Evolutionary conservation across 2,888 invertebrate species (phyloP).

Genomic region (Caenorhabditis imperialis): DNA sequence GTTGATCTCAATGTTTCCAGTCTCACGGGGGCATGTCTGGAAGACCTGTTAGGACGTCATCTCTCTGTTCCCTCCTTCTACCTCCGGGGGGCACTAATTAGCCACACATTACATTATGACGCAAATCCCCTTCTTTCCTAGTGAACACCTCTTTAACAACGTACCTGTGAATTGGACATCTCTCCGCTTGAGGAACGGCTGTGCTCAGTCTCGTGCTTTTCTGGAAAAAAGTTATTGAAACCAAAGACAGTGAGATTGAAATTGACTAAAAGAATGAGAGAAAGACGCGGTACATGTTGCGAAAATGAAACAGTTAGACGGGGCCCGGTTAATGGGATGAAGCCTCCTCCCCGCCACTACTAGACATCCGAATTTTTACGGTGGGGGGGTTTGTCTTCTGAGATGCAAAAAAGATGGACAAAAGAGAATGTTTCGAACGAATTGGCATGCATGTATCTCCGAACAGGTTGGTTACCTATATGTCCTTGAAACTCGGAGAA

Average conservation of each 20-base stretch:
- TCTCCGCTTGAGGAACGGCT: conserved; percentile 56
- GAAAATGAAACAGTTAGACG: conserved; percentile 3
- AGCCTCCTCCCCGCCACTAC: conserved; percentile 35
- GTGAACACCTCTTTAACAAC: conserved; percentile 11
- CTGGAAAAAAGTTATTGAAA: conserved; percentile 36
- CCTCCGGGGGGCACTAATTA: conserved; percentile 48
- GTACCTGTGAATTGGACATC: conserved; percentile 60
- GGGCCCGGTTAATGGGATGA: conserved; percentile 30
- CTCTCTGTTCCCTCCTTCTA: conserved; percentile 28
- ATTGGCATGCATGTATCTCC: conserved; percentile 45
- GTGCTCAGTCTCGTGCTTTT: conserved; percentile 62
- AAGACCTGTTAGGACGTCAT: conserved; percentile 51
- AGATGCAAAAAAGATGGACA: conserved; percentile 49
- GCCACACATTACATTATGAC: conserved; percentile 41
- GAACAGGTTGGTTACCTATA: conserved; percentile 69
- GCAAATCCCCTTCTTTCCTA: conserved; percentile 9
- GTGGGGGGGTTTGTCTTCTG: conserved; percentile 38
- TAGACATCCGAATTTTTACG: conserved; percentile 51
- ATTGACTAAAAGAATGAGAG: too few species aligned
- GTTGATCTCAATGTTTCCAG: conserved; percentile 35
- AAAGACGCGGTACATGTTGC: too few species aligned
- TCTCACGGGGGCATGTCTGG: conserved; percentile 28
- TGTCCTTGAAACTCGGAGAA: conserved; percentile 71
- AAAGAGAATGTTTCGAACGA: conserved; percentile 52
- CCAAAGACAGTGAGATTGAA: too few species aligned